Evolutionary conservation across 2,797 vertebrate genomes (phyloP).

Genomic region (Chlorospingus flavigularis): DNA sequence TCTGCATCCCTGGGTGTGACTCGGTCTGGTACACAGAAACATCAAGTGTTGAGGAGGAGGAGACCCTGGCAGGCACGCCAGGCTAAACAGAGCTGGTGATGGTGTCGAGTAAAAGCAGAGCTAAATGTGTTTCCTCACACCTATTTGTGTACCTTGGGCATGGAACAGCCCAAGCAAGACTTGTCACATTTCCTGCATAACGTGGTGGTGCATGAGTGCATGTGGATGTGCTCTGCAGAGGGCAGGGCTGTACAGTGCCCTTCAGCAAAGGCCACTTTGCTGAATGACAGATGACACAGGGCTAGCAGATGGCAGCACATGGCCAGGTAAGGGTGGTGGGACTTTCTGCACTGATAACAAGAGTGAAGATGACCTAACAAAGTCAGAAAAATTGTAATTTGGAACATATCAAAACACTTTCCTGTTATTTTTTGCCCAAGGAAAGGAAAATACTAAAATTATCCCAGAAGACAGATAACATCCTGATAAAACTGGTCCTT

Average conservation of each 20-base stretch:
- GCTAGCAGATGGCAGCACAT: not conserved
- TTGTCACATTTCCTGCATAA: not conserved
- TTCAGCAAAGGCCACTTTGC: not conserved
- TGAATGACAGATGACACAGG: not conserved
- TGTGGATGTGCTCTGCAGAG: not conserved
- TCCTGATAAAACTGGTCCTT: not conserved
- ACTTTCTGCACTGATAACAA: not conserved
- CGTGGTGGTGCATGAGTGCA: fast-evolving
- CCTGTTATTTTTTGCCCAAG: not conserved
- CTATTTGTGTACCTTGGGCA: not conserved
- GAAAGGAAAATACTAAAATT: not conserved
- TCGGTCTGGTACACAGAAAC: fast-evolving
- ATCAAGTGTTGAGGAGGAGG: not conserved
- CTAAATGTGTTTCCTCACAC: not conserved
- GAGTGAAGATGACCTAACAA: not conserved
- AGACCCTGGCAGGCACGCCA: not conserved
- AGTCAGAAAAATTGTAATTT: not conserved
- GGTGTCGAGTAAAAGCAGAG: not conserved
- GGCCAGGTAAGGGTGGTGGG: not conserved
- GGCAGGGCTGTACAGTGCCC: not conserved
- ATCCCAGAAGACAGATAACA: not conserved
- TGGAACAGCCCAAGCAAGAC: not conserved
- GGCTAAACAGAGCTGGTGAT: not conserved
- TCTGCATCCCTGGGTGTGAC: not conserved
- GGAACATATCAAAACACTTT: not conserved